These are phyloP conservation scores for Ennomos quercinarius DNA, from an alignment of 2,888 invertebrate genomes.

Conservation along the genomic window DNA sequence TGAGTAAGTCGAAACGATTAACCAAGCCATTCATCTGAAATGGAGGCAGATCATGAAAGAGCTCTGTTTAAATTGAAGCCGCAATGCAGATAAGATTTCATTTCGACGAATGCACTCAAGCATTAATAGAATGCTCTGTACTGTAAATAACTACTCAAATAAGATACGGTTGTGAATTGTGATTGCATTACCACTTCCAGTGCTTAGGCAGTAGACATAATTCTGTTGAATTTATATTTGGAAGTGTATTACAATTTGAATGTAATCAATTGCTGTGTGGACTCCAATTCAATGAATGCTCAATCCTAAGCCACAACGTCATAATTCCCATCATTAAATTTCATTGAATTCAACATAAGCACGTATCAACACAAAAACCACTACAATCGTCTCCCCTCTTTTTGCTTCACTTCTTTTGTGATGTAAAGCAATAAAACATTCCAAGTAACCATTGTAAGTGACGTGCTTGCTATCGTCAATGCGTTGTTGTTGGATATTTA, in stretches of 20 bases:
- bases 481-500: slow-evolving; percentile 42
- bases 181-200: no score
- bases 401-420: slow-evolving; percentile 19
- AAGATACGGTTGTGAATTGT: no score
- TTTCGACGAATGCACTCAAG: slow-evolving; percentile 3
- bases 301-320: no score
- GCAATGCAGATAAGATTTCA: slow-evolving; percentile 8
- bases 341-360: slow-evolving; percentile 12
- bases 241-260: no score
- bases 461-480: slow-evolving; percentile 42
- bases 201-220: no score
- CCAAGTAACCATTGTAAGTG: slow-evolving; percentile 35
- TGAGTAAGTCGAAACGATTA: neutral
- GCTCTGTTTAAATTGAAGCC: slow-evolving; percentile 1
- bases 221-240: no score
- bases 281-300: no score
- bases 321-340: neutral
- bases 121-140: neutral
- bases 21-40: slow-evolving; percentile 3
- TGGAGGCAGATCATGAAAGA: slow-evolving; percentile 1
- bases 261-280: no score
- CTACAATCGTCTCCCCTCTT: slow-evolving; percentile 17
- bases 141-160: no score
- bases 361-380: slow-evolving; percentile 18
- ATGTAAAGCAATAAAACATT: slow-evolving; percentile 19